Evolutionary conservation across 2,888 invertebrate genomes (phyloP).

Genomic region (Nineta flava): DNA sequence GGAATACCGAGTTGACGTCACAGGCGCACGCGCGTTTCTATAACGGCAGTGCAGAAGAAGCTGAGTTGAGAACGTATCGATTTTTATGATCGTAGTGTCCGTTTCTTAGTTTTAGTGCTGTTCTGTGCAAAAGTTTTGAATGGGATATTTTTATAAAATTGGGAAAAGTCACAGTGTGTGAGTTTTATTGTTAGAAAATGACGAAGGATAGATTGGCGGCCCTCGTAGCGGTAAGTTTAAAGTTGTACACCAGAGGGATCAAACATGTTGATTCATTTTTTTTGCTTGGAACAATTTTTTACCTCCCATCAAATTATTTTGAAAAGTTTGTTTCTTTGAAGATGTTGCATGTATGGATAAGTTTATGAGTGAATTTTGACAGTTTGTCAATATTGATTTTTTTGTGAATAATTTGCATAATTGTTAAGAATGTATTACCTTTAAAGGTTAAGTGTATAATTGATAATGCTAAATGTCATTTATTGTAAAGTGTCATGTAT

Average conservation of each 20-base stretch:
- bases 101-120: conserved; percentile 56
- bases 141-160: conserved; percentile 58
- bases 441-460: conserved; percentile 8
- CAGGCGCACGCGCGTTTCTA: conserved; percentile 31
- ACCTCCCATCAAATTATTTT: conserved; percentile 3
- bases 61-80: conserved; percentile 57
- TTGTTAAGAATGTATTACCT: background rate
- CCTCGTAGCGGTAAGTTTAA: conserved; percentile 70
- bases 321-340: too few species aligned
- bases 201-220: conserved; percentile 96
- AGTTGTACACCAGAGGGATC: conserved; percentile 9
- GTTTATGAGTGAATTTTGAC: too few species aligned
- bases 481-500: conserved; percentile 14
- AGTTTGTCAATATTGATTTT: background rate
- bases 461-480: conserved; percentile 7
- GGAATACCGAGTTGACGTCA: conserved; percentile 24
- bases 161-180: conserved; percentile 51
- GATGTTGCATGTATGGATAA: too few species aligned
- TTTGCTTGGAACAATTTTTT: background rate
- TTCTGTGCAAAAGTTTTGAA: conserved; percentile 61
- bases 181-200: conserved; percentile 50
- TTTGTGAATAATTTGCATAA: background rate
- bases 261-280: conserved; percentile 11
- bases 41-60: conserved; percentile 46
- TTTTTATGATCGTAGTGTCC: conserved; percentile 62